phyloP scores from a whole-genome alignment of 2,113 vertebrate genomes.

The Pyxicephalus adspersus region DNA sequence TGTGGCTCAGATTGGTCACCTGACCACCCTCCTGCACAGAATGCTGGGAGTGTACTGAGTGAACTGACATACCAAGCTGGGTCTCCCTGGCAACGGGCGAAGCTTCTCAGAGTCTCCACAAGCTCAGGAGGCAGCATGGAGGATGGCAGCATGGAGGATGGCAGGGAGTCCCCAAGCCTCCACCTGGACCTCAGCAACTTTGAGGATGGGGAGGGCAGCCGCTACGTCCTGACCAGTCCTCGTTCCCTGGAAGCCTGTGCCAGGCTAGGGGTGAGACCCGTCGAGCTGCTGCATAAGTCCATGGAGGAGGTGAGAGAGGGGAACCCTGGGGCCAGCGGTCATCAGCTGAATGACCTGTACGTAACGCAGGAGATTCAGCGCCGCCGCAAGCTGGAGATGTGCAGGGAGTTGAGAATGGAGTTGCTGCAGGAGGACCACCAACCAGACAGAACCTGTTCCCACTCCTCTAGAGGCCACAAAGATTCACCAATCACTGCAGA shows the following conservation, averaged over 20 bases:
- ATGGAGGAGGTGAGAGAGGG: neutral
- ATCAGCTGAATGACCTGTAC: conserved; percentile 59
- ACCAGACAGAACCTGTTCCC: neutral
- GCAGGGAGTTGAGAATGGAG: conserved; percentile 59
- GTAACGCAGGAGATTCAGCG: conserved; percentile 67
- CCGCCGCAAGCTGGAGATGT: conserved; percentile 61
- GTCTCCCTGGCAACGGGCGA: conserved; percentile 26
- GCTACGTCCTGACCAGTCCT: conserved; percentile 68
- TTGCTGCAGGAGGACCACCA: conserved; percentile 60
- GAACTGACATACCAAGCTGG: no score
- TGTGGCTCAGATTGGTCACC: no score
- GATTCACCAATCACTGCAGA: no score
- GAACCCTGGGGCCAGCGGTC: conserved; percentile 50
- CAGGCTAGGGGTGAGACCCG: conserved; percentile 68
- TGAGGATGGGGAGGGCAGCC: conserved; percentile 55
- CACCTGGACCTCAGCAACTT: conserved; percentile 66
- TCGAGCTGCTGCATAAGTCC: conserved; percentile 67
- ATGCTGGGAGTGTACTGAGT: no score
- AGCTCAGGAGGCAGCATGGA: neutral
- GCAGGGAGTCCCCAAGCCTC: conserved; percentile 47
- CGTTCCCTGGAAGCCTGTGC: conserved; percentile 68
- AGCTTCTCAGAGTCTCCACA: conserved; percentile 14
- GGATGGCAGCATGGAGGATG: conserved; percentile 55
- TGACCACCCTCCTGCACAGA: no score
- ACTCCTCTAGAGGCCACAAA: no score